These are phyloP conservation scores for Seriola dumerili DNA, from an alignment of 2,113 vertebrate species.

Conservation along the genomic window DNA sequence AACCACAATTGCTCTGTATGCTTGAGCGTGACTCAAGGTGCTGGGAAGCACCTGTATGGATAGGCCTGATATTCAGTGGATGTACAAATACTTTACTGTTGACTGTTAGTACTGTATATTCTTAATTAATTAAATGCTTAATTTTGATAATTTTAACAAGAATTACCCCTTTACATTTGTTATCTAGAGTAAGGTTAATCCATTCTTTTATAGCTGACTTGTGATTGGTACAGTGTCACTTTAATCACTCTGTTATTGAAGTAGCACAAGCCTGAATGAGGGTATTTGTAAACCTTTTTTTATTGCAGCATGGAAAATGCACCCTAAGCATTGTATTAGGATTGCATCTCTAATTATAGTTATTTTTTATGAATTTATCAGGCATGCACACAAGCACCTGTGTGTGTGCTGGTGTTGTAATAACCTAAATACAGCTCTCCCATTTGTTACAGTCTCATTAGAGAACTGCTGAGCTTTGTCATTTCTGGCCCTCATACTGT, in stretches of 20 bases:
- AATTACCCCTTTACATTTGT: background rate
- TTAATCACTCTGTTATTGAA: background rate
- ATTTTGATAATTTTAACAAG: background rate
- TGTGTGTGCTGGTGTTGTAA: constrained; percentile 46
- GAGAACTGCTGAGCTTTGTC: constrained; percentile 75
- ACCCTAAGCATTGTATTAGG: background rate
- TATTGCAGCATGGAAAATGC: background rate
- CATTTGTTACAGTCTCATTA: constrained; percentile 76
- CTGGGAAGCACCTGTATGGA: background rate
- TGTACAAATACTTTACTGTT: background rate
- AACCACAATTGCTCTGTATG: background rate
- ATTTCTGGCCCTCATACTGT: constrained; percentile 72
- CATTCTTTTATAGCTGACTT: background rate
- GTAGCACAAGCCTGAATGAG: background rate
- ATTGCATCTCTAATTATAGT: constrained; percentile 34
- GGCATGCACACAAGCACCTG: constrained; percentile 42
- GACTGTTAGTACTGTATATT: background rate
- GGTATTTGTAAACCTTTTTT: constrained; percentile 5
- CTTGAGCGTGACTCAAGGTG: background rate
- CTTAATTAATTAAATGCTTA: background rate
- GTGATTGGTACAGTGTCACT: background rate
- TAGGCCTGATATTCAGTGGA: background rate
- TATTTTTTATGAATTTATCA: constrained; percentile 33
- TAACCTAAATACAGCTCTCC: constrained; percentile 62
- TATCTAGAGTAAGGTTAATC: background rate